These are phyloP conservation scores for Naso thynnoides DNA, from an alignment of 2,797 vertebrate species.

Conservation along the genomic window DNA sequence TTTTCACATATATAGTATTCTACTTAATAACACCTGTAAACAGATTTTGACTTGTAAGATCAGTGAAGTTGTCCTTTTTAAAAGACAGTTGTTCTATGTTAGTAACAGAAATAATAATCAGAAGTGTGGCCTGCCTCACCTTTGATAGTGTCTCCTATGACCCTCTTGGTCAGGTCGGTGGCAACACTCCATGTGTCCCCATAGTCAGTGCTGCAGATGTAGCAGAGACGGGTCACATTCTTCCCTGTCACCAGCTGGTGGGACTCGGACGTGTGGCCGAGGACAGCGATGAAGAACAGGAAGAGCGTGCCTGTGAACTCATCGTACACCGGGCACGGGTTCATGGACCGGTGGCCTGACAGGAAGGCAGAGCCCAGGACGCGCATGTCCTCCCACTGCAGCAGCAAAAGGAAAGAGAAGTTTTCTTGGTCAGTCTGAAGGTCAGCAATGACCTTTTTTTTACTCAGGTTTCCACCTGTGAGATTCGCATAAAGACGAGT, in stretches of 20 bases:
- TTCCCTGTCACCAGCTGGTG: conserved; percentile 92
- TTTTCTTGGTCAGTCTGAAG: neutral
- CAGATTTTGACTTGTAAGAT: neutral
- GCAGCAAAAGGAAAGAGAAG: neutral
- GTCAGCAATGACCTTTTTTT: neutral
- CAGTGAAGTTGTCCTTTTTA: neutral
- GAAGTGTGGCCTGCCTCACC: conserved; percentile 74
- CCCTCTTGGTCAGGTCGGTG: conserved; percentile 89
- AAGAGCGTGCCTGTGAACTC: conserved; percentile 91
- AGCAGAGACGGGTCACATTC: conserved; percentile 94
- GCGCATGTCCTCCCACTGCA: conserved; percentile 91
- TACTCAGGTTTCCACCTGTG: no score
- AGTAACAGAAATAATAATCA: neutral
- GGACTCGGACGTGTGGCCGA: conserved; percentile 90
- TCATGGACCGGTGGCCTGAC: conserved; percentile 94
- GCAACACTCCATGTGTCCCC: conserved; percentile 90
- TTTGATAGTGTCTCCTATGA: conserved; percentile 89
- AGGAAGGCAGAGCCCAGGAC: conserved; percentile 88
- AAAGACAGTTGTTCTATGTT: neutral
- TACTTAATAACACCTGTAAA: no score
- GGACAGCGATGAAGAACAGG: conserved; percentile 95
- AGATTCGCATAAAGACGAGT: no score
- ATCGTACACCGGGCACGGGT: conserved; percentile 94
- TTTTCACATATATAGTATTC: no score
- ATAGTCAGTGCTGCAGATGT: conserved; percentile 86